Evolutionary conservation across 2,113 vertebrate genomes (phyloP).

Genomic region (Marcusenius ussheri): DNA sequence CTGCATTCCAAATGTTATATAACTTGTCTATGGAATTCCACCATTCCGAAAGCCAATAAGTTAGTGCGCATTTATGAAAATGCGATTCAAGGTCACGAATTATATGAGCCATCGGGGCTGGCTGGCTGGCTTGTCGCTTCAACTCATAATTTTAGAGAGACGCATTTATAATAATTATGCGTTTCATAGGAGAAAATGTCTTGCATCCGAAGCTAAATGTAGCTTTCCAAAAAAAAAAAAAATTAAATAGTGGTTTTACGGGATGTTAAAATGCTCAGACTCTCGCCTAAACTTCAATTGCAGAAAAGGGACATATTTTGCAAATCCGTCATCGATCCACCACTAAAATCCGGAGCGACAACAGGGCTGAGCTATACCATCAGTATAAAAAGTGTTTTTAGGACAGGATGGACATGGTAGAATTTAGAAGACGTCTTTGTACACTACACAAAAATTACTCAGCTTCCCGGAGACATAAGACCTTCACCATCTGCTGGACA

Average conservation of each 20-base stretch:
- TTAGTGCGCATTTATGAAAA: not conserved
- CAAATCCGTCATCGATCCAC: constrained; percentile 3
- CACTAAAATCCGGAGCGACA: not conserved
- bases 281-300: not conserved
- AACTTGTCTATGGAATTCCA: not conserved
- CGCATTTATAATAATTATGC: not conserved
- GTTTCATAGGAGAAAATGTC: not conserved
- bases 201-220: not conserved
- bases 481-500: constrained; percentile 24
- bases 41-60: not conserved
- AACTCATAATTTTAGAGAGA: not conserved
- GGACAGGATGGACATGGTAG: not conserved
- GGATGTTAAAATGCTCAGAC: not conserved
- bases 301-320: constrained; percentile 16
- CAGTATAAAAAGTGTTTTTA: constrained; percentile 1
- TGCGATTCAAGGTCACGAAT: not conserved
- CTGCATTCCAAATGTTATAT: not conserved
- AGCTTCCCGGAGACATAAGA: constrained; percentile 43
- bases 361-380: not conserved
- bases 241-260: constrained; percentile 14
- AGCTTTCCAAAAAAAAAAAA: not conserved
- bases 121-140: not conserved
- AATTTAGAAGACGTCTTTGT: constrained; percentile 19
- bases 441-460: constrained; percentile 17
- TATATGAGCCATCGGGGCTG: not conserved